A percentile compares a stretch with the other conserved stretches of the same genome.
Conservation (phyloP, 2,888 invertebrate genomes). For the Pristionchus mayeri region DNA sequence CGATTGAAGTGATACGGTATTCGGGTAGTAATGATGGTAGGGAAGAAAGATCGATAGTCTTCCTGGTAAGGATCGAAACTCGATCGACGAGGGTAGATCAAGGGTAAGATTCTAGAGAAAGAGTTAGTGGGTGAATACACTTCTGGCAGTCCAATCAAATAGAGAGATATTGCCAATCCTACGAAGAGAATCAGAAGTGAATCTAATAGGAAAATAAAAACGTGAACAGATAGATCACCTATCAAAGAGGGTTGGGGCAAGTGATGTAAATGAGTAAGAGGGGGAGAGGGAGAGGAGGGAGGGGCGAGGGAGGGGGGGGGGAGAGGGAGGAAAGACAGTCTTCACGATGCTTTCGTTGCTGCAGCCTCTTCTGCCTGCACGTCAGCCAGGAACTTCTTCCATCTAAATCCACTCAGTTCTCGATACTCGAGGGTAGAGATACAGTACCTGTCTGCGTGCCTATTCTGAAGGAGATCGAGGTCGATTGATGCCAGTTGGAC, state of each 20-base stretch:
- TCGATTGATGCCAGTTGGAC: constrained; percentile 73
- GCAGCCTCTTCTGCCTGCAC: constrained; percentile 46
- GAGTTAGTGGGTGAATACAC: not conserved
- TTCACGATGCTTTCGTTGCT: not conserved
- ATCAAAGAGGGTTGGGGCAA: too few relatives aligned
- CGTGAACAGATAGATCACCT: constrained; percentile 16
- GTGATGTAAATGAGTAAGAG: too few relatives aligned
- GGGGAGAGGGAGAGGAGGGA: too few relatives aligned
- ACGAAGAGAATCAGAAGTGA: constrained; percentile 11
- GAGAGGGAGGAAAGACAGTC: too few relatives aligned
- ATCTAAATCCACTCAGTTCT: constrained; percentile 53
- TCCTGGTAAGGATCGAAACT: constrained; percentile 10
- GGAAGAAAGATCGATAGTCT: constrained; percentile 15
- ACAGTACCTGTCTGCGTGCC: constrained; percentile 62
- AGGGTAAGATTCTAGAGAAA: constrained; percentile 30
- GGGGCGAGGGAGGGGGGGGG: too few relatives aligned
- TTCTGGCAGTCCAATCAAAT: constrained; percentile 2
- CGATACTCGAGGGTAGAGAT: not conserved
- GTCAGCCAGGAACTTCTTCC: constrained; percentile 59
- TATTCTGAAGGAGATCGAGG: constrained; percentile 68
- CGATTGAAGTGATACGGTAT: constrained; percentile 1
- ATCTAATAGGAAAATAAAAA: constrained; percentile 15
- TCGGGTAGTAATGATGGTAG: not conserved
- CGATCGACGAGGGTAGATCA: constrained; percentile 19
- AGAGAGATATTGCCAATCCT: constrained; percentile 23